Evolutionary conservation across 1,140 invertebrate species (phyloP).

Genomic region (Heliothis subflexa): DNA sequence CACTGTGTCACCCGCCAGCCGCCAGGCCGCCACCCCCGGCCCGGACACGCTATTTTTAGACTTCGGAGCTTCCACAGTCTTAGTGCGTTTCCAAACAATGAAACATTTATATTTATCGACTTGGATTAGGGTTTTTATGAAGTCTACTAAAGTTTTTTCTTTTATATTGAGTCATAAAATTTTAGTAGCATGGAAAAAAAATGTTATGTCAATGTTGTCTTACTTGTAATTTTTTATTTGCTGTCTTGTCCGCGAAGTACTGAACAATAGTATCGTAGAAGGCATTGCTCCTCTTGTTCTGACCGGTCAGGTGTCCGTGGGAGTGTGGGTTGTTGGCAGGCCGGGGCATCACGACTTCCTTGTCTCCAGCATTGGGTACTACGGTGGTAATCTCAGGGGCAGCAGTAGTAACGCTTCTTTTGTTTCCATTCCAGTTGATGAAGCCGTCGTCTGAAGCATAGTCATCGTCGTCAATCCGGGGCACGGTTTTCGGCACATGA

Average conservation of each 20-base stretch:
- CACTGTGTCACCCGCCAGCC: constrained; percentile 75
- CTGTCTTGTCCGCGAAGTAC: constrained; percentile 78
- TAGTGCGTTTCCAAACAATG: constrained; percentile 50
- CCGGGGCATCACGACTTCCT: constrained; percentile 88
- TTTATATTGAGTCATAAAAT: not conserved
- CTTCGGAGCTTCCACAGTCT: constrained; percentile 71
- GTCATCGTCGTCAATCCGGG: constrained; percentile 77
- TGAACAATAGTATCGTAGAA: constrained; percentile 83
- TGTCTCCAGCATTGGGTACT: constrained; percentile 82
- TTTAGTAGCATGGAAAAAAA: not conserved
- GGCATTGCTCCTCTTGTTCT: constrained; percentile 71
- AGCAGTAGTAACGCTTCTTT: constrained; percentile 73
- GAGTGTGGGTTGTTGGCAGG: constrained; percentile 80
- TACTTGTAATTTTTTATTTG: constrained; percentile 68
- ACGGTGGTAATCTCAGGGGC: constrained; percentile 62
- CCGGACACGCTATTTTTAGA: constrained; percentile 84
- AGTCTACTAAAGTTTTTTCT: not conserved
- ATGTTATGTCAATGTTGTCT: constrained; percentile 51
- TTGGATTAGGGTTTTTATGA: not conserved
- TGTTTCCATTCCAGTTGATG: constrained; percentile 86
- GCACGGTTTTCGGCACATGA: constrained; percentile 81
- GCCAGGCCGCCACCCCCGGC: constrained; percentile 68
- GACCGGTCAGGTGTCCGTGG: constrained; percentile 58
- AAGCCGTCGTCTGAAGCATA: constrained; percentile 80
- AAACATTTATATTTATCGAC: constrained; percentile 8